Evolutionary conservation across 2,888 invertebrate species (phyloP).

Genomic region (Sarcophaga carnaria): DNA sequence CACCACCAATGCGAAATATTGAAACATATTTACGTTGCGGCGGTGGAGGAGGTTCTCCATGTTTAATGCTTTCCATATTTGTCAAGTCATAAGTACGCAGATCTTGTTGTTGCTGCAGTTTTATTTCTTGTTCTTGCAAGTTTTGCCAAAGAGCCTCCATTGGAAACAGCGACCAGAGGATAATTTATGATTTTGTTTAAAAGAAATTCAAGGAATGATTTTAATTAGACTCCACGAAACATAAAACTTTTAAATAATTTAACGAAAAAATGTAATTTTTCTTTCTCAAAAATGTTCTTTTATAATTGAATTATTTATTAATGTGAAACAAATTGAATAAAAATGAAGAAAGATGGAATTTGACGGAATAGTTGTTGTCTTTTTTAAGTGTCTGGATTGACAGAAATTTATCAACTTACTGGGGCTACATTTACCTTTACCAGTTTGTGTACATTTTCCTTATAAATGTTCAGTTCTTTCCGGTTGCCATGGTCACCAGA

Average conservation of each 20-base stretch:
- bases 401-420: slow-evolving; percentile 56
- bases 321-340: too few relatives aligned
- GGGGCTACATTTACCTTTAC: slow-evolving; percentile 12
- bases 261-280: not conserved
- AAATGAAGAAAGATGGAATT: not conserved
- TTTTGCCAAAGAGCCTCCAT: slow-evolving; percentile 57
- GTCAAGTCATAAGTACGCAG: slow-evolving; percentile 6
- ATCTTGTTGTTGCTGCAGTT: slow-evolving; percentile 30
- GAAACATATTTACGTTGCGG: slow-evolving; percentile 71
- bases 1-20: slow-evolving; percentile 79
- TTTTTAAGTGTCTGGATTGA: slow-evolving; percentile 19
- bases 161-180: not conserved
- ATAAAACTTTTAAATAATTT: slow-evolving; percentile 6
- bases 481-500: slow-evolving; percentile 39
- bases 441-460: slow-evolving; percentile 26
- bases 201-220: slow-evolving; percentile 4
- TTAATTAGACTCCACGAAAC: not conserved
- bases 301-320: slow-evolving; percentile 37
- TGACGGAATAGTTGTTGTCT: not conserved
- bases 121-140: slow-evolving; percentile 51
- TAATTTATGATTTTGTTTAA: not conserved
- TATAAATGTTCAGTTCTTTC: slow-evolving; percentile 10
- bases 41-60: slow-evolving; percentile 20
- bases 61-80: slow-evolving; percentile 43
- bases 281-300: not conserved